These are phyloP conservation scores for Empis livida DNA, from an alignment of 2,888 invertebrate genomes.

Conservation along the genomic window DNA sequence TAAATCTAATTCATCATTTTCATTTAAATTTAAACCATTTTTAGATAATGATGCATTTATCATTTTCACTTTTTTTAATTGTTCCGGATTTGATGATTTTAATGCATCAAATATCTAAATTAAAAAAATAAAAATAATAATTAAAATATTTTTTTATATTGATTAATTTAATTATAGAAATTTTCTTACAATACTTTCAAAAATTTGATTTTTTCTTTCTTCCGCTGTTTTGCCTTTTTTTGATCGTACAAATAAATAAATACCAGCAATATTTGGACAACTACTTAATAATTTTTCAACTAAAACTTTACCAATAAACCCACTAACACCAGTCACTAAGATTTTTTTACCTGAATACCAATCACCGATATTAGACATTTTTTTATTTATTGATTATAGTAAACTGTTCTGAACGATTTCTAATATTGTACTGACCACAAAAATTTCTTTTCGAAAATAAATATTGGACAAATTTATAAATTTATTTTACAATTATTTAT, in stretches of 20 bases:
- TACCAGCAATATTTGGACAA: background rate
- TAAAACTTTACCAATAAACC: constrained; percentile 3
- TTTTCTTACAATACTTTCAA: background rate
- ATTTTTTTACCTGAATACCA: background rate
- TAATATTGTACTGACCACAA: no score
- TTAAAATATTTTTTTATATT: no score
- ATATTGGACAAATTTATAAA: no score
- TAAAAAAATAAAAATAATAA: background rate
- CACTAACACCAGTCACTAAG: background rate
- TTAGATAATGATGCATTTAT: constrained; percentile 8
- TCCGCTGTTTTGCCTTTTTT: background rate
- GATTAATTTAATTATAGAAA: background rate
- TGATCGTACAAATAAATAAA: constrained; percentile 1
- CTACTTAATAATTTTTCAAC: constrained; percentile 3
- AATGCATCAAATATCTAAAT: background rate
- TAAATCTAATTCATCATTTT: constrained; percentile 6
- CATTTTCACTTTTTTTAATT: constrained; percentile 9
- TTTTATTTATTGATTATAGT: no score
- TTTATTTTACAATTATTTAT: no score
- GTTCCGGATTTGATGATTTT: background rate
- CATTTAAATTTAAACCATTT: constrained; percentile 3
- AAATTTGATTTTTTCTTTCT: background rate
- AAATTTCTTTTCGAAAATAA: no score
- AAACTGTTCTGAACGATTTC: no score
- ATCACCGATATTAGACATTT: background rate